Evolutionary conservation across 2,888 invertebrate species (phyloP).

Genomic region (Trissoscelio sp.): DNA sequence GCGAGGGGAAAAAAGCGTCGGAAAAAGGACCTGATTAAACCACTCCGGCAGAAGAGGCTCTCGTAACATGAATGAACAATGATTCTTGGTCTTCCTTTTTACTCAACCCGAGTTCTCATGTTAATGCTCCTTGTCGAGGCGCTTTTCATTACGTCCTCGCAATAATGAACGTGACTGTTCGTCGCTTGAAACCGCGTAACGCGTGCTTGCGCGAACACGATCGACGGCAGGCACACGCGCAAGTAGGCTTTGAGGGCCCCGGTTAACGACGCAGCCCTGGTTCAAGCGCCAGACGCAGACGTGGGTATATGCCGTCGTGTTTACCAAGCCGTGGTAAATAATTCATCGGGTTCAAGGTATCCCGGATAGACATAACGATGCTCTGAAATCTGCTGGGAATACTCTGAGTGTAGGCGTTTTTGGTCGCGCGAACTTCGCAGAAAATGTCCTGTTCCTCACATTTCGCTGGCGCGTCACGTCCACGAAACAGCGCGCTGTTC

Average conservation of each 20-base stretch:
- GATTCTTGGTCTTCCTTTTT: conserved; percentile 50
- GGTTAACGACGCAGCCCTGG: conserved; percentile 75
- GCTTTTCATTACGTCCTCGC: conserved; percentile 55
- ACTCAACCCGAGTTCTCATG: conserved; percentile 28
- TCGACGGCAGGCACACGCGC: conserved; percentile 40
- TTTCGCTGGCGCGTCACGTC: conserved; percentile 77
- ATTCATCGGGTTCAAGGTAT: conserved; percentile 75
- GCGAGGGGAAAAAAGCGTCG: conserved; percentile 9
- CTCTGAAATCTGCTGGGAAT: conserved; percentile 54
- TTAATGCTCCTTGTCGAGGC: conserved; percentile 51
- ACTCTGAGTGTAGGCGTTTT: conserved; percentile 28
- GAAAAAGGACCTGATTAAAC: conserved; percentile 44
- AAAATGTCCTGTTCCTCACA: conserved; percentile 47
- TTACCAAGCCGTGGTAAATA: conserved; percentile 75
- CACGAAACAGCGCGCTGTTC: conserved; percentile 69
- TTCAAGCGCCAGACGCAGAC: conserved; percentile 63
- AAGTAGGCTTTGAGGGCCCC: conserved; percentile 41
- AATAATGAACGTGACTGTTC: conserved; percentile 64
- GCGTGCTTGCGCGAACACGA: conserved; percentile 48
- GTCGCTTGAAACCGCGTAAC: conserved; percentile 41
- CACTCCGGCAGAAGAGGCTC: conserved; percentile 45
- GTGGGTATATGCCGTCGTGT: conserved; percentile 67
- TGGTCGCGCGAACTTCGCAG: conserved; percentile 33
- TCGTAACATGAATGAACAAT: conserved; percentile 56
- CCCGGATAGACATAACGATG: conserved; percentile 57